Evolutionary conservation across 35 echinoderm and acorn worm species (phyloP), one percentile per base, ranked within the genome.

Genomic region (Anneissia japonica): DNA sequence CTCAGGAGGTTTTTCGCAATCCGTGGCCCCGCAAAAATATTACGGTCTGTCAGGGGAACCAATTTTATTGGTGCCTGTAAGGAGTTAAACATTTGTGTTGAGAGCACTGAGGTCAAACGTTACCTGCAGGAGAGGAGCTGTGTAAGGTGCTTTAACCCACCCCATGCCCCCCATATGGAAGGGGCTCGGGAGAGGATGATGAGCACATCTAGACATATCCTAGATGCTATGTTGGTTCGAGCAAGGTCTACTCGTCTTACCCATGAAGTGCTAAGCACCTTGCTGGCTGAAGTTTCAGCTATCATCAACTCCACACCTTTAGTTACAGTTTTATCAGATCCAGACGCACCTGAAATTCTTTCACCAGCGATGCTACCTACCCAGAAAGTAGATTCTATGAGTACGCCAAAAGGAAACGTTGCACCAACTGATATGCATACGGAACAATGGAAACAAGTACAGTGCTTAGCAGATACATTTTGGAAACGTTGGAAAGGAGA

Each of bases 241-340:
- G 9, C 12, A 26, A 82, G 32, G 14, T 17, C 0, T 7, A 82
- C 46, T 23, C 45, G 87, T 19, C 46, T 82, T 31, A 82, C 43
- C 7, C 80, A 81, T 39, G 87, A 81, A 45, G 21, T 76, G n/a
- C 35, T 89, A 43, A 32, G 43, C 51, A 89, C 87, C 3, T 74
- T 89, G 7, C 16, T 89, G 21, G 78, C 78, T 36, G 87, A 89
- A 89, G 78, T 88, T 6, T 74, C 37, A 33, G 87, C 78, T 31
- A 82, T 89, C 0, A 82, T 89, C 30, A 89, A 89, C 31, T 55
- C 46, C 3, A 81, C 78, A 76, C 87, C 87, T 26, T 46, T 91
- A 4, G 51, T 81, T 5, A 76, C 77, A 74, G 90, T 86, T 30
- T 82, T 77, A 39, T 46, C 46, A 11, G 90, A 91, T 36, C 64